phyloP scores from a whole-genome alignment of 2,113 vertebrate genomes.

The Galeopterus variegatus region DNA sequence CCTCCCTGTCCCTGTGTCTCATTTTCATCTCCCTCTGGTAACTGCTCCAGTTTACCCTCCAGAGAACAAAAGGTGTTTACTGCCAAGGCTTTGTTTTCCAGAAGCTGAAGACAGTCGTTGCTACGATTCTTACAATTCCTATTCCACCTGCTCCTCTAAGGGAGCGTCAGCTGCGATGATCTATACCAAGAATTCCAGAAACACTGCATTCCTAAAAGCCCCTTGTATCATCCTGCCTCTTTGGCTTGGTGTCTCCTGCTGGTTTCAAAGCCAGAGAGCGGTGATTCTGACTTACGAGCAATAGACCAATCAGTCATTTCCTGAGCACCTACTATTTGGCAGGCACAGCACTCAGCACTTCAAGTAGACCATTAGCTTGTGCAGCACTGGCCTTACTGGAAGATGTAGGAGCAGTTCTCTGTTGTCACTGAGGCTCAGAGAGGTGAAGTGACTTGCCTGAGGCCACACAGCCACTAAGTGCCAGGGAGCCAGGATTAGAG shows the following conservation, averaged over 20 bases:
- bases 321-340: background rate
- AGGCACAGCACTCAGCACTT: background rate
- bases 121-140: background rate
- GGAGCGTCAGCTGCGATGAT: rapidly evolving
- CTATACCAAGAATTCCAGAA: background rate
- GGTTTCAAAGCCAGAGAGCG: background rate
- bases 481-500: background rate
- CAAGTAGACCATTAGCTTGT: background rate
- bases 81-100: background rate
- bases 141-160: rapidly evolving
- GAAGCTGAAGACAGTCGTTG: background rate
- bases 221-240: background rate
- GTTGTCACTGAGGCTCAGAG: background rate
- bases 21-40: rapidly evolving
- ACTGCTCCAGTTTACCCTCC: background rate
- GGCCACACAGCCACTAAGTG: background rate
- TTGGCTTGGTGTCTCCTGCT: background rate
- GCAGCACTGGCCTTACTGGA: rapidly evolving
- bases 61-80: background rate
- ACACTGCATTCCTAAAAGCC: background rate
- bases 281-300: background rate
- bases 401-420: rapidly evolving
- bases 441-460: background rate
- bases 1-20: background rate
- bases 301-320: background rate